Evolutionary conservation across 2,888 invertebrate species (phyloP).

Genomic region (Fissipunctia ypsillon): DNA sequence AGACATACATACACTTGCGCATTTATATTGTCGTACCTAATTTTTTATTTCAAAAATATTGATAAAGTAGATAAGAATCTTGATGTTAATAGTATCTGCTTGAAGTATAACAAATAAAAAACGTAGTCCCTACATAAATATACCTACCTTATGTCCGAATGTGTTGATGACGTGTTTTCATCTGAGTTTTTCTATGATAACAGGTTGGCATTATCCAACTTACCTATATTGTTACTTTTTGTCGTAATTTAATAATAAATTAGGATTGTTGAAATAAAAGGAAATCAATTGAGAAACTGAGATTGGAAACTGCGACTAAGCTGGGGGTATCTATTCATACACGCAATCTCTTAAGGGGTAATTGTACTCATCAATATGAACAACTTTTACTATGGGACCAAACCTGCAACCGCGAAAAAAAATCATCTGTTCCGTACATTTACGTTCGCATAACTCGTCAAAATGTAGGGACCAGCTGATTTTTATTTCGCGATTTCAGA

Average conservation of each 20-base stretch:
- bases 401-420: too few relatives aligned
- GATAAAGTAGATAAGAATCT: not conserved
- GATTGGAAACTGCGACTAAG: not conserved
- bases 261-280: not conserved
- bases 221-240: not conserved
- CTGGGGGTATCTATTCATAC: too few relatives aligned
- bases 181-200: not conserved
- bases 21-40: not conserved
- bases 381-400: too few relatives aligned
- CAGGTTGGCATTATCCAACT: not conserved
- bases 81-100: not conserved
- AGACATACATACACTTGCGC: not conserved
- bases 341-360: too few relatives aligned
- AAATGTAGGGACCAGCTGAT: too few relatives aligned
- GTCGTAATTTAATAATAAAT: not conserved
- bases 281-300: too few relatives aligned
- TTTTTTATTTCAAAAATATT: slow-evolving; percentile 10
- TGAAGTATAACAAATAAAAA: not conserved
- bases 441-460: too few relatives aligned
- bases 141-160: not conserved
- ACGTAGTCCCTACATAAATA: not conserved
- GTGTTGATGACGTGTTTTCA: not conserved
- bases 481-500: too few relatives aligned
- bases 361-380: too few relatives aligned
- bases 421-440: too few relatives aligned